Evolutionary conservation across 2,113 vertebrate genomes (phyloP), one percentile per base, ranked within the genome.

Genomic region (Prinia subflava): DNA sequence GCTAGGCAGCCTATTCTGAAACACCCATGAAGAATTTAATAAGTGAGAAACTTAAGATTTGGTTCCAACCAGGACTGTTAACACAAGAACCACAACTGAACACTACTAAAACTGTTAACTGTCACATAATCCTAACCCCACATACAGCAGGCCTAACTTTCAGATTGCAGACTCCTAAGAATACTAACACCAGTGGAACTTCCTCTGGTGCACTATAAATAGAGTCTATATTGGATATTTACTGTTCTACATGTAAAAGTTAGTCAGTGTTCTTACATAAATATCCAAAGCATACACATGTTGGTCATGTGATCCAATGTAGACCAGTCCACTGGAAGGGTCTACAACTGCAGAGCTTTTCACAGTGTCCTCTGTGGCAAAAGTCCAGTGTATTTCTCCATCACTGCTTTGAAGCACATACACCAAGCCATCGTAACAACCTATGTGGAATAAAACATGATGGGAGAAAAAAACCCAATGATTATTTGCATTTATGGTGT

Each of bases 231-330:
- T 13, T 19, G 28, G 16, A 0, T 55, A 80, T 59, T 63, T 69
- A n/a, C 57, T 90, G 20, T 62, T 47, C 12, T 59, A 27, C 15
- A 74, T 9, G 11, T 41, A 50, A 11, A 78, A 63, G n/a, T 49
- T 14, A 49, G 21, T 57, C 47, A 55, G 30, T 60, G 20, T 52
- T 82, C 98, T 97, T 98, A 99, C 99, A 96, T 98, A 97, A 94
- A 99, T 98, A 89, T 99, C 97, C 93, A 99, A 95, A 92, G 98
- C 98, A 47, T 99, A 99, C 7, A 98, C 71, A 5, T 98, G 98
- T 5, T 99, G 98, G 74, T 99, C 99, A 68, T 99, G 99, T 3
- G 99, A 99, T 10, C 99, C 99, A 49, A 99, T 28, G 22, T 98
- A 98, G 60, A 99, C 65, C 65, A 99, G 93, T 22, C 99, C 99